Evolutionary conservation across 92 coral and sea anemone species (phyloP), one percentile per base, ranked within the genome.

Genomic region (Palythoa caribaeorum): DNA sequence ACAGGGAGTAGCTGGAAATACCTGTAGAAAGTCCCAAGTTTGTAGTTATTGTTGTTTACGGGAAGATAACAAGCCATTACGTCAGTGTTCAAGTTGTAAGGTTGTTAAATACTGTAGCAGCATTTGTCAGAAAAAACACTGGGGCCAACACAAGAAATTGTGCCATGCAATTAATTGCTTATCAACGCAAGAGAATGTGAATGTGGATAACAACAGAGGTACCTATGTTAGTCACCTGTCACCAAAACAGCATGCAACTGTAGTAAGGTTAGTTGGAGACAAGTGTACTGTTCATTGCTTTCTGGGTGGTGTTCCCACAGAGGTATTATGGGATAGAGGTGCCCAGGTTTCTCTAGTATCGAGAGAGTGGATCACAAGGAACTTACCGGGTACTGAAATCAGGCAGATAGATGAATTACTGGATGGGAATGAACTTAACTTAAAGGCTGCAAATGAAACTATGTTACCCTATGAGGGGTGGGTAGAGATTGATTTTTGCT

Each of bases 1-100:
- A 88, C 93, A 93, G 90, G 93, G 74, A 88, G 94, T 93, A 90
- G 88, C 91, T 71, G 83, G 68, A 51, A 71, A 83, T 47, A 65
- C 60, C 40, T 11, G 65, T 4, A 87, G 65, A 59, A 6, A 6
- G 92, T 88, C 91, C 96, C 96, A 93, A 28, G 28, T 54, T 54
- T 90, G 94, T 83, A 20, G 48, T 14, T 83, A 76, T 78, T 92
- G 92, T 60, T 38, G 69, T 76, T 84, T 48, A 55, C 76, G 71
- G 79, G 75, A 15, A 69, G 73, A n/a, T 35, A 16, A 39, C 6
- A 70, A 39, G 11, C 16, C 69, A 10, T 5, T 79, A 2, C 80
- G 71, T 15, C 78, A 65, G 48, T 83, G 93, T 83, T 63, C 53
- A 6, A 78, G 51, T 13, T 91, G 91, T 53, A 39, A 80, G 28